Conservation (phyloP, 2,888 invertebrate species). For the Eristalis tenax region DNA sequence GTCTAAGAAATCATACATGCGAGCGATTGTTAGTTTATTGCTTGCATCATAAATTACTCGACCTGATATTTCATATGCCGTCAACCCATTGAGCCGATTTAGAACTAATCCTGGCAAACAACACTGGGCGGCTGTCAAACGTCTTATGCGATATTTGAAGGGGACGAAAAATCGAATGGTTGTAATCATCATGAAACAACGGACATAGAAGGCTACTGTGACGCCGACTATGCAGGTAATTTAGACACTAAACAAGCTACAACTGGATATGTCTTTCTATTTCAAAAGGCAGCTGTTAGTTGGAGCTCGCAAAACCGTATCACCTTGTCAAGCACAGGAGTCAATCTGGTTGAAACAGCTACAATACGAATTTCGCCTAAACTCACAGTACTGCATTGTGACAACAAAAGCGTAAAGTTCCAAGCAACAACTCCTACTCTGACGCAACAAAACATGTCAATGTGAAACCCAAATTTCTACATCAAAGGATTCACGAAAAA, state of each 20-base stretch:
- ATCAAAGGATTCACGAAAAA: constrained; percentile 14
- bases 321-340: constrained; percentile 66
- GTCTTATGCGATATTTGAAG: no score
- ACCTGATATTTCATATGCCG: no score
- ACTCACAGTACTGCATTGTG: constrained; percentile 28
- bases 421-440: no score
- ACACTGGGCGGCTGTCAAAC: no score
- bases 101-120: no score
- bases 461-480: constrained; percentile 55
- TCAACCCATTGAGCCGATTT: constrained; percentile 35
- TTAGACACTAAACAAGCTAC: constrained; percentile 49
- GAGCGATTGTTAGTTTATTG: constrained; percentile 52
- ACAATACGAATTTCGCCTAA: constrained; percentile 35
- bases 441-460: constrained; percentile 43
- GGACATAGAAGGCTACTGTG: constrained; percentile 49
- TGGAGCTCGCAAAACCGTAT: constrained; percentile 64
- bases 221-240: constrained; percentile 63
- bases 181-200: background rate
- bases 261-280: constrained; percentile 11
- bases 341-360: constrained; percentile 56
- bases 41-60: constrained; percentile 55
- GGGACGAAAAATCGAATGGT: constrained; percentile 23
- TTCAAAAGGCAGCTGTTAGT: constrained; percentile 51
- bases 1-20: constrained; percentile 52
- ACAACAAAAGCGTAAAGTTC: no score